These are phyloP conservation scores for Trachymyrmex cornetzi DNA, from an alignment of 1,140 invertebrate species.

Conservation along the genomic window DNA sequence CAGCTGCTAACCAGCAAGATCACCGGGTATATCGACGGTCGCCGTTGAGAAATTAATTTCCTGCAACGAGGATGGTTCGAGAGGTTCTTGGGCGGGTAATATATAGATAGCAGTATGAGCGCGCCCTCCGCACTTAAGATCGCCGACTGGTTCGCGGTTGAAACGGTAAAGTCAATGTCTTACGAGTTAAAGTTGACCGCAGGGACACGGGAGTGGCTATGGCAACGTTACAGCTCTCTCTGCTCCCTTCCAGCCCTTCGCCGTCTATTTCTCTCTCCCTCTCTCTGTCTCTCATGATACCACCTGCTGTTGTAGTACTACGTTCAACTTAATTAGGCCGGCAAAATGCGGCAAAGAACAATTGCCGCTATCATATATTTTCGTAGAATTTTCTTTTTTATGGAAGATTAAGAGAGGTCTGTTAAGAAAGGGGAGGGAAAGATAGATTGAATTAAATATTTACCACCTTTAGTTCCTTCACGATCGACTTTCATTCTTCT, in stretches of 20 bases:
- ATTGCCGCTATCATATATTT: slow-evolving; percentile 25
- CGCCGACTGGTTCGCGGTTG: slow-evolving; percentile 71
- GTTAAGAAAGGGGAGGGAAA: background rate
- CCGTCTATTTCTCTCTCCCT: background rate
- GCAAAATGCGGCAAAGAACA: slow-evolving; percentile 12
- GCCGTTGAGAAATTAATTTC: slow-evolving; percentile 76
- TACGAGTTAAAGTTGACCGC: slow-evolving; percentile 67
- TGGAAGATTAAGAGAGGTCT: background rate
- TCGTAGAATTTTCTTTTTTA: background rate
- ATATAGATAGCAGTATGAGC: slow-evolving; percentile 67
- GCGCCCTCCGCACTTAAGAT: slow-evolving; percentile 70
- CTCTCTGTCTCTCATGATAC: background rate
- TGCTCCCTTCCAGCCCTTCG: background rate
- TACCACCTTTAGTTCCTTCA: slow-evolving; percentile 16
- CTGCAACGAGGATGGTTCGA: slow-evolving; percentile 66
- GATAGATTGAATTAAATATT: slow-evolving; percentile 54
- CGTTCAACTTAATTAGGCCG: slow-evolving; percentile 39
- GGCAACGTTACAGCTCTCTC: slow-evolving; percentile 29
- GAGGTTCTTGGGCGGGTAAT: slow-evolving; percentile 67
- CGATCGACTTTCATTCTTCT: slow-evolving; percentile 44
- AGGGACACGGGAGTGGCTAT: slow-evolving; percentile 38
- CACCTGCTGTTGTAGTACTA: background rate
- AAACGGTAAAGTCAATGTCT: slow-evolving; percentile 76
- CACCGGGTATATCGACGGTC: slow-evolving; percentile 60
- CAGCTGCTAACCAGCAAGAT: background rate